A percentile compares a stretch with the other conserved stretches of the same genome.
Evolutionary conservation across 2,888 invertebrate genomes (phyloP).

Genomic region (Hemistola chrysoprasaria): DNA sequence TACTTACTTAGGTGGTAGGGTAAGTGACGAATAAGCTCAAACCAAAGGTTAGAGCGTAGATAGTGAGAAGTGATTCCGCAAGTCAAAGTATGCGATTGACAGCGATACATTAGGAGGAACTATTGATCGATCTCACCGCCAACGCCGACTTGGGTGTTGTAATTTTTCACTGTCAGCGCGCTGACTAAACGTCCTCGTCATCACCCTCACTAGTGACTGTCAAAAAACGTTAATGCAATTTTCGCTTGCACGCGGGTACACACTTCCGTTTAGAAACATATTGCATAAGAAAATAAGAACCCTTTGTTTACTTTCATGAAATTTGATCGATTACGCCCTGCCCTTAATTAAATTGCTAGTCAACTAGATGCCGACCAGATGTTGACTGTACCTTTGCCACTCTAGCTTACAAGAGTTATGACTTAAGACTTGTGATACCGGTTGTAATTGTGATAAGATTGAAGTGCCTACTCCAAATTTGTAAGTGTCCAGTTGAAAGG

Average conservation of each 20-base stretch:
- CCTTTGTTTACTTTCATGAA: constrained; percentile 46
- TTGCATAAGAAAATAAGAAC: constrained; percentile 35
- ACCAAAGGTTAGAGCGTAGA: constrained; percentile 28
- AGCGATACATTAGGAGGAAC: constrained; percentile 78
- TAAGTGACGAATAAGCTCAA: constrained; percentile 56
- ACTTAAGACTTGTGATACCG: constrained; percentile 41
- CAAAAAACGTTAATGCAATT: constrained; percentile 74
- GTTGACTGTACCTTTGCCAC: too few relatives aligned
- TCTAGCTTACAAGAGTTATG: constrained; percentile 38
- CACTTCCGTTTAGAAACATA: constrained; percentile 37
- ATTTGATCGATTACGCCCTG: constrained; percentile 39
- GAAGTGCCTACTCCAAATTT: constrained; percentile 32
- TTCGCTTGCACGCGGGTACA: constrained; percentile 52
- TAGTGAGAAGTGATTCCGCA: constrained; percentile 66
- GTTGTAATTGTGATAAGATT: constrained; percentile 34
- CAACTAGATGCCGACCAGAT: too few relatives aligned
- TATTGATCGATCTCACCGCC: constrained; percentile 67
- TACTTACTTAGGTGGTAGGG: background rate
- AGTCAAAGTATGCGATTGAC: constrained; percentile 77
- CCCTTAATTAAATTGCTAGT: constrained; percentile 24
- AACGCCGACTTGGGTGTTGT: constrained; percentile 58
- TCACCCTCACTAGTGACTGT: constrained; percentile 71
- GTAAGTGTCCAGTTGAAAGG: constrained; percentile 46
- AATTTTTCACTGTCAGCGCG: constrained; percentile 78
- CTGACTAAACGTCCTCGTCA: constrained; percentile 73